Evolutionary conservation across 2,888 invertebrate species (phyloP).

Genomic region (Sclerodermus sp.): DNA sequence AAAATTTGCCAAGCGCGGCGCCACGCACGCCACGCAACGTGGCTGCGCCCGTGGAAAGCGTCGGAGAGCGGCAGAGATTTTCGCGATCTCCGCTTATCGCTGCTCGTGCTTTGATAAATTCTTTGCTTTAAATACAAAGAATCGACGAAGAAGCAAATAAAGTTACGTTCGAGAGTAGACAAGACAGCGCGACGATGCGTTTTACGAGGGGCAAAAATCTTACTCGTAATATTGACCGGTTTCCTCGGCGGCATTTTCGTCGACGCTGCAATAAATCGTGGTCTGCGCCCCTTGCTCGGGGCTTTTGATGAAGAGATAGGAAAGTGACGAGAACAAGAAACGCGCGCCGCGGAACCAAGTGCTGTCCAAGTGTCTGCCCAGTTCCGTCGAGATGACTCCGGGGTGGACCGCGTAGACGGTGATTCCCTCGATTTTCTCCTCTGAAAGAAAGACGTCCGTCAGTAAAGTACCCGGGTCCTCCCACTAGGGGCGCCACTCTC

Average conservation of each 20-base stretch:
- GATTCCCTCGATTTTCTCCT: slow-evolving; percentile 57
- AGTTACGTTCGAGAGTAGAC: too few species aligned
- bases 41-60: too few species aligned
- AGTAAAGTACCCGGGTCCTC: background rate
- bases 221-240: slow-evolving; percentile 66
- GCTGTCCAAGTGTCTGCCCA: slow-evolving; percentile 68
- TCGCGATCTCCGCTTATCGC: too few species aligned
- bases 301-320: slow-evolving; percentile 61
- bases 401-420: slow-evolving; percentile 74
- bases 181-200: too few species aligned
- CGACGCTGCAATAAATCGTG: slow-evolving; percentile 71
- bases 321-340: slow-evolving; percentile 50
- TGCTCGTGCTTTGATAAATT: background rate
- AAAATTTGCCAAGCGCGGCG: too few species aligned
- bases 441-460: slow-evolving; percentile 21
- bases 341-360: slow-evolving; percentile 60
- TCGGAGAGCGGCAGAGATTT: too few species aligned
- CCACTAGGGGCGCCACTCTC: too few species aligned
- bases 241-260: slow-evolving; percentile 66
- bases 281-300: slow-evolving; percentile 75
- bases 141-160: too few species aligned
- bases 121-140: too few species aligned
- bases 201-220: slow-evolving; percentile 2
- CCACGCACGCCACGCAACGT: too few species aligned
- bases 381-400: slow-evolving; percentile 74